phyloP scores from a whole-genome alignment of 2,797 vertebrate genomes.

The Leuciscus waleckii region DNA sequence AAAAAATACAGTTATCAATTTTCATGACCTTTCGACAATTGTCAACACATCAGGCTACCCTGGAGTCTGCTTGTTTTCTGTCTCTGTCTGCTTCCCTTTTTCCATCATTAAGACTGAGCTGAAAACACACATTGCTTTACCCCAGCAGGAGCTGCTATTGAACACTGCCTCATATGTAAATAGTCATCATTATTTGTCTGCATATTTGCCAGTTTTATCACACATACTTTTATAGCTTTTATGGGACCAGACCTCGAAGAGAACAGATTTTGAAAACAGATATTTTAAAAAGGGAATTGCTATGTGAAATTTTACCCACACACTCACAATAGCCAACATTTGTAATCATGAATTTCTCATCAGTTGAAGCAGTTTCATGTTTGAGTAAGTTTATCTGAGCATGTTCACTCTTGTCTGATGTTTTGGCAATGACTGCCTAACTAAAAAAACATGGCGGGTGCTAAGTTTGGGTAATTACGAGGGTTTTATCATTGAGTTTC shows the following conservation, averaged over 20 bases:
- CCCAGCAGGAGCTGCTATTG: constrained; percentile 36
- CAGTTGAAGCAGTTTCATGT: constrained; percentile 16
- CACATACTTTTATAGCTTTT: neutral
- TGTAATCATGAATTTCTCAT: neutral
- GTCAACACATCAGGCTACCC: constrained; percentile 22
- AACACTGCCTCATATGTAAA: constrained; percentile 23
- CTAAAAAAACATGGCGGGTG: neutral
- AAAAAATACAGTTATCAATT: neutral
- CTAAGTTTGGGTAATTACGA: constrained; percentile 31
- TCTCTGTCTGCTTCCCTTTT: constrained; percentile 12
- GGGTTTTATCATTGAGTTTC: constrained; percentile 41
- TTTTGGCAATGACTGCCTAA: constrained; percentile 18
- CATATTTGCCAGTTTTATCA: neutral
- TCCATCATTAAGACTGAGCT: constrained; percentile 24
- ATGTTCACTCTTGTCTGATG: constrained; percentile 17
- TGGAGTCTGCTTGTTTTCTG: constrained; percentile 19
- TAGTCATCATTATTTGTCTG: neutral
- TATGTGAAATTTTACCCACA: neutral
- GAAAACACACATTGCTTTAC: constrained; percentile 4
- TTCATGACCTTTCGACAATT: constrained; percentile 25
- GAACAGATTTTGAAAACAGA: neutral
- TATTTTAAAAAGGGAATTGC: neutral
- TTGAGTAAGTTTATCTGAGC: neutral
- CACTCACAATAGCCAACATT: neutral
- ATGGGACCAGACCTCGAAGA: neutral